Base-by-base conservation (phyloP, 2,797 vertebrate species). In the Pempheris klunzingeri region DNA sequence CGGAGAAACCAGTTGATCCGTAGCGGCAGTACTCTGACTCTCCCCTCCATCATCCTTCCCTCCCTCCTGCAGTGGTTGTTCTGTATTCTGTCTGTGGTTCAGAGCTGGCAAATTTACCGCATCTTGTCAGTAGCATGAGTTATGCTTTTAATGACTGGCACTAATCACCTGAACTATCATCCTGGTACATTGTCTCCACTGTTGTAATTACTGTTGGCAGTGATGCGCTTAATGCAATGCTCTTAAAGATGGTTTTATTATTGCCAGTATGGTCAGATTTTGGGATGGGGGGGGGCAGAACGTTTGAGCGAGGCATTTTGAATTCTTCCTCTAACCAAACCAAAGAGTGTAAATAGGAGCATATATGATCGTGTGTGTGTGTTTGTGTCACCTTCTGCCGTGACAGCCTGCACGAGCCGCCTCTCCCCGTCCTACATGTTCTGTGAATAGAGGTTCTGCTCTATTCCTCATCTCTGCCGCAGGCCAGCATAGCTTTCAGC, bases 401-500 rank as follows among this genome's bases (percentile, higher is more conserved):
- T 47, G 62, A 75, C 54, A 46, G 38, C 11, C 49, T 58, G 50
- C 53, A 38, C 28, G n/a, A 38, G 54, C 34, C 24, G 44, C 72
- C 63, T 63, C 53, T 43, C 36, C 46, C 38, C 57, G 28, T 73
- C 64, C 55, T 61, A 17, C 70, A 57, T 64, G 65, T 75, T 80
- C 54, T 39, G 9, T 68, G 34, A 86, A 77, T 85, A 68, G 77
- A 87, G 78, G 73, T 73, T 74, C 77, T 76, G 75, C 77, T 89
- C 69, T 59, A 36, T 87, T 82, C 85, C 71, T 73, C 74, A 75
- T 83, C 72, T 71, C 69, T 81, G 88, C 85, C 50, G 74, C 83
- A 86, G 86, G 76, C 85, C 72, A 62, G 77, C 80, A 71, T 77
- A 73, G 82, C 85, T 85, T 78, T 86, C 73, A 61, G 82, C 70